Percentiles rank a stretch among this genome's conserved stretches.
phyloP scores from a whole-genome alignment of 2,113 vertebrate genomes.

The Neomonachus schauinslandi region DNA sequence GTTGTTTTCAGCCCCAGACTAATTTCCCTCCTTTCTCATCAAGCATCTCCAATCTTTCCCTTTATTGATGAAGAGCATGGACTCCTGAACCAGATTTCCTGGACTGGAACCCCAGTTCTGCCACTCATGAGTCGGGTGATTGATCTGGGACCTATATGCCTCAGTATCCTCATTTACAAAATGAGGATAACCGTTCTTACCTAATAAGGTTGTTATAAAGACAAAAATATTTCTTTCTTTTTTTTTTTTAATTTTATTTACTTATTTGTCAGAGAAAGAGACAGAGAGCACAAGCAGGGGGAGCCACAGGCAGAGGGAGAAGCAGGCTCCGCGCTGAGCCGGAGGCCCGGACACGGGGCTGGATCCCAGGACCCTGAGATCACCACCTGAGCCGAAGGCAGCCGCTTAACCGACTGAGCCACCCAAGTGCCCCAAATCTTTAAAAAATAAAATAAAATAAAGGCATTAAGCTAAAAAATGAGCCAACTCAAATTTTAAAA shows the following conservation, averaged over 20 bases:
- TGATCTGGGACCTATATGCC: background rate
- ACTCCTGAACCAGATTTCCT: background rate
- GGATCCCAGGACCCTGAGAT: too few species aligned
- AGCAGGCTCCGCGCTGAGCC: too few species aligned
- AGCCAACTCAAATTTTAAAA: background rate
- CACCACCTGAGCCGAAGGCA: too few species aligned
- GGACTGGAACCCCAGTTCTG: background rate
- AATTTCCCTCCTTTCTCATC: background rate
- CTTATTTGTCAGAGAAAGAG: too few species aligned
- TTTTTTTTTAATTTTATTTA: too few species aligned
- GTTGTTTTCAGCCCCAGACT: background rate
- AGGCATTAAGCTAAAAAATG: constrained; percentile 16
- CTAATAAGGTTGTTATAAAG: background rate
- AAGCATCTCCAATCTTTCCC: background rate
- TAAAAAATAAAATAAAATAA: background rate
- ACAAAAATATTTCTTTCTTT: background rate
- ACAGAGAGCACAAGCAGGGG: too few species aligned
- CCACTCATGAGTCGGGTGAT: background rate
- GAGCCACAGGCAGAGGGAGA: too few species aligned
- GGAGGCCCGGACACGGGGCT: rapidly evolving
- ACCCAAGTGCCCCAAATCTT: too few species aligned
- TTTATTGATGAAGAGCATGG: background rate
- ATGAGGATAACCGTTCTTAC: background rate
- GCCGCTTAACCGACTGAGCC: too few species aligned
- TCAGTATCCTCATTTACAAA: background rate